phyloP scores from a whole-genome alignment of 1,140 invertebrate genomes.

The Adelges cooleyi region DNA sequence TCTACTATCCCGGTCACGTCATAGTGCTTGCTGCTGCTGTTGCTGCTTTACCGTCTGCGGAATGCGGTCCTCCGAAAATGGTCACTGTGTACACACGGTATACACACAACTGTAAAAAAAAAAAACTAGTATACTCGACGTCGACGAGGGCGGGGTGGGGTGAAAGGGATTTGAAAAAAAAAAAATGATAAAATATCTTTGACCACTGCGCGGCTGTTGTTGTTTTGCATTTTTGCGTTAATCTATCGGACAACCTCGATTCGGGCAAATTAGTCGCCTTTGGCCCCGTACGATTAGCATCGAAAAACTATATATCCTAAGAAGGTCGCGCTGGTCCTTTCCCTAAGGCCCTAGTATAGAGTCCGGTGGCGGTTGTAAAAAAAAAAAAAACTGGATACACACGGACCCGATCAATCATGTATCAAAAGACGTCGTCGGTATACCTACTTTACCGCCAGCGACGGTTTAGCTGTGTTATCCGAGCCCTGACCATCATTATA shows the following conservation, averaged over 20 bases:
- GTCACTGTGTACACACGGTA: too few species aligned
- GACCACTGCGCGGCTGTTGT: background rate
- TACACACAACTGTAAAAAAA: background rate
- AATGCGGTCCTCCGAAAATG: conserved; percentile 26
- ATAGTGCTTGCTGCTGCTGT: background rate
- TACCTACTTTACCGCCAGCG: too few species aligned
- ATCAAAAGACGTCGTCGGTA: too few species aligned
- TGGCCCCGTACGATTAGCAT: background rate
- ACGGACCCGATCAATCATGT: background rate
- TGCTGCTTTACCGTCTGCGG: background rate
- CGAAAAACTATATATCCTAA: too few species aligned
- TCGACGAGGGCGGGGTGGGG: too few species aligned
- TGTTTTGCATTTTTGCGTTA: conserved; percentile 8
- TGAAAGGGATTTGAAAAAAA: too few species aligned
- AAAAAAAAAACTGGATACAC: background rate
- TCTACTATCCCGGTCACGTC: background rate
- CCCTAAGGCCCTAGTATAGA: background rate
- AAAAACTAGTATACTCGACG: too few species aligned
- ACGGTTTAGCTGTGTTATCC: too few species aligned
- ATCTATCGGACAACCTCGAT: background rate
- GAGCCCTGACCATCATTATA: too few species aligned
- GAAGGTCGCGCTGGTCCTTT: too few species aligned
- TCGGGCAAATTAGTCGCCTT: background rate
- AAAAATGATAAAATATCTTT: too few species aligned
- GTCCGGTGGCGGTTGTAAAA: background rate